phyloP scores from a whole-genome alignment of 2,113 vertebrate genomes.

The Aspidoscelis tigris region DNA sequence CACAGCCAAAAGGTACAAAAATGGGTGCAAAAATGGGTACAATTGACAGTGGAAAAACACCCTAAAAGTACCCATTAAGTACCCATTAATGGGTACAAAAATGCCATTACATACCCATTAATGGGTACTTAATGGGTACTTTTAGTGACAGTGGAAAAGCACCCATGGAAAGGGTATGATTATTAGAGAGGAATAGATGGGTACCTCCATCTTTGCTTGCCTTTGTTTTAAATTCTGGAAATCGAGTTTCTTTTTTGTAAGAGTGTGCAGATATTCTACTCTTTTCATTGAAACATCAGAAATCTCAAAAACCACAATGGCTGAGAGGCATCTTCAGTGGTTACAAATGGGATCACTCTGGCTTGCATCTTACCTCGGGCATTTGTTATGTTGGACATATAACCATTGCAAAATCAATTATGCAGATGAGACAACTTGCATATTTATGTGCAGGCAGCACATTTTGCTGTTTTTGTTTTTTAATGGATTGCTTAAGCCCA shows the following conservation, averaged over 20 bases:
- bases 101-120: no score
- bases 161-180: background rate
- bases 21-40: no score
- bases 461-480: background rate
- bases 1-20: no score
- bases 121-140: no score
- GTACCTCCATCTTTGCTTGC: background rate
- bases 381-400: background rate
- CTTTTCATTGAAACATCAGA: background rate
- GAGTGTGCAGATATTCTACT: background rate
- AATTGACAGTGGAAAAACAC: no score
- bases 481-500: background rate
- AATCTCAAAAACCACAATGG: background rate
- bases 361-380: no score
- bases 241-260: background rate
- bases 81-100: no score
- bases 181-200: background rate
- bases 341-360: background rate
- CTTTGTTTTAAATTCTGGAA: background rate
- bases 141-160: no score
- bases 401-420: background rate
- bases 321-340: background rate
- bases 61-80: no score
- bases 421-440: background rate
- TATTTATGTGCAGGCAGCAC: background rate